Evolutionary conservation across 1,140 invertebrate genomes (phyloP).

Genomic region (Wiebesia pumilae): DNA sequence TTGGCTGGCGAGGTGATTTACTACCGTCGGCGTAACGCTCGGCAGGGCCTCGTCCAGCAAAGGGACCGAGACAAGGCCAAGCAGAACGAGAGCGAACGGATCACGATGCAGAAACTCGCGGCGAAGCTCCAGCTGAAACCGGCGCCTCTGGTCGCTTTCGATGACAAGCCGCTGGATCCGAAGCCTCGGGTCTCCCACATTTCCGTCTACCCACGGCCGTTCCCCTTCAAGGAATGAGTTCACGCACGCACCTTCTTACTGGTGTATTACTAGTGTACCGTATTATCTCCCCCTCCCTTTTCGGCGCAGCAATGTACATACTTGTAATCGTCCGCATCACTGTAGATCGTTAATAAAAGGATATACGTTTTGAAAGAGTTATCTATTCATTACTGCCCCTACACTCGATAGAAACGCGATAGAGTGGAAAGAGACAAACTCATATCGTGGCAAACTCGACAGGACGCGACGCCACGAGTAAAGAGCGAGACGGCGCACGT

Average conservation of each 20-base stretch:
- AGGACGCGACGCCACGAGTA: too few species aligned
- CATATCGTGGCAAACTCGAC: too few species aligned
- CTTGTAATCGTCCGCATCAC: not conserved
- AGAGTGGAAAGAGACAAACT: too few species aligned
- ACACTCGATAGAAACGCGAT: too few species aligned
- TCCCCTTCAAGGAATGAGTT: slow-evolving; percentile 69
- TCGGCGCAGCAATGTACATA: not conserved
- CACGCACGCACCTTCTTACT: not conserved
- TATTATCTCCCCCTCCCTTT: not conserved
- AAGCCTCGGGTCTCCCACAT: slow-evolving; percentile 74
- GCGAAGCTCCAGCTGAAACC: slow-evolving; percentile 74
- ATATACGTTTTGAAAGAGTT: not conserved
- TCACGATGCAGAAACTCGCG: slow-evolving; percentile 63
- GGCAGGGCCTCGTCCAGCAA: slow-evolving; percentile 64
- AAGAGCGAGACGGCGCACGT: too few species aligned
- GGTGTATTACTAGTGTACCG: too few species aligned
- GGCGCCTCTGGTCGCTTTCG: slow-evolving; percentile 65
- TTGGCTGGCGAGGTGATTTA: slow-evolving; percentile 87
- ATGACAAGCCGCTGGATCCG: slow-evolving; percentile 55
- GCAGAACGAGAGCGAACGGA: slow-evolving; percentile 59
- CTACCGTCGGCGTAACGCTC: slow-evolving; percentile 76
- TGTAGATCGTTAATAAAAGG: slow-evolving; percentile 9
- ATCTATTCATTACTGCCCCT: not conserved
- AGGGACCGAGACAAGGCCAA: slow-evolving; percentile 52
- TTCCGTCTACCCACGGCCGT: slow-evolving; percentile 73